Evolutionary conservation across 1,140 invertebrate genomes (phyloP).

Genomic region (Ylistrum balloti): DNA sequence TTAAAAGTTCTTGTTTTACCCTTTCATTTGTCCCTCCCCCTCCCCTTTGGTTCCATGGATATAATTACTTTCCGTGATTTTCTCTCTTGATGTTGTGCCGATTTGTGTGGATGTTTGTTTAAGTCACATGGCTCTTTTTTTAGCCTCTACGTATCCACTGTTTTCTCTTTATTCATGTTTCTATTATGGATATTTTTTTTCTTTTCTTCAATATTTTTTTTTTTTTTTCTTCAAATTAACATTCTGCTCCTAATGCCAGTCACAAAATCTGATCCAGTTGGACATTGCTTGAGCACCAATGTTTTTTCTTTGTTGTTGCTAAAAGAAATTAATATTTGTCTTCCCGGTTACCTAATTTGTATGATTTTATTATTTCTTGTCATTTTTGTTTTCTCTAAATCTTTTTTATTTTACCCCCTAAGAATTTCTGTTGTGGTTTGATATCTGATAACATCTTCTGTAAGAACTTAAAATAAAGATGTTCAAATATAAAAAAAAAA

Average conservation of each 20-base stretch:
- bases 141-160: not conserved
- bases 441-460: too few species aligned
- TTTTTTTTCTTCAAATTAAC: not conserved
- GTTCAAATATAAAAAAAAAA: too few species aligned
- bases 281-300: not conserved
- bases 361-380: not conserved
- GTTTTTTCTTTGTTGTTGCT: not conserved
- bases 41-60: not conserved
- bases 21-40: not conserved
- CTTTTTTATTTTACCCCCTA: not conserved
- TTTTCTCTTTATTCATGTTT: not conserved
- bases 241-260: not conserved
- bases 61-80: not conserved
- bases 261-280: not conserved
- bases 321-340: not conserved
- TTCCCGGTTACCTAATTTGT: not conserved
- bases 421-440: slow-evolving; percentile 20
- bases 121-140: not conserved
- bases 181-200: not conserved
- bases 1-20: not conserved
- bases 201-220: not conserved
- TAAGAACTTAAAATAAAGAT: too few species aligned
- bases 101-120: not conserved
- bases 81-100: not conserved
- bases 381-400: not conserved